Percentiles rank a stretch among this genome's conserved stretches.
Conservation (phyloP, 2,888 invertebrate genomes). For the Lithophane leautieri region DNA sequence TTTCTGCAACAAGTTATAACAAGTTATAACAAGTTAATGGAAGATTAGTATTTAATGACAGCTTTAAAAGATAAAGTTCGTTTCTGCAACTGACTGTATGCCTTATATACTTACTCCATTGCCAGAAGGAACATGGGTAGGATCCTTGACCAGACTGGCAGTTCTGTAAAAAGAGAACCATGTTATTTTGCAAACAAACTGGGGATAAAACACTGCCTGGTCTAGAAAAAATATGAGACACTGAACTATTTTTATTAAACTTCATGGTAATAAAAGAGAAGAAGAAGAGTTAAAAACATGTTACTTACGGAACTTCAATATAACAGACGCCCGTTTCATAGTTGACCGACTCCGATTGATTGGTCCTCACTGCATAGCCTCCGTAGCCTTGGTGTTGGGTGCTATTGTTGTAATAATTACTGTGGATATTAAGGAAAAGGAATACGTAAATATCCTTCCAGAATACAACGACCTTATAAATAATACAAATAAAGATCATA, state of each 20-base stretch:
- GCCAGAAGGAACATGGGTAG: constrained; percentile 87
- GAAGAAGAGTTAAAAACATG: not conserved
- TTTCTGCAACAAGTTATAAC: no score
- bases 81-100: no score
- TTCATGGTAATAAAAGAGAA: no score
- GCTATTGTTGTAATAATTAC: constrained; percentile 57
- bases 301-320: constrained; percentile 92
- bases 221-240: constrained; percentile 55
- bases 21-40: no score
- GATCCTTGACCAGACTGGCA: constrained; percentile 86
- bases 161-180: constrained; percentile 80
- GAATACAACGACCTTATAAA: not conserved
- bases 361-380: constrained; percentile 29
- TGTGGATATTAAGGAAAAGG: not conserved
- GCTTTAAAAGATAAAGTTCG: no score
- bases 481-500: not conserved
- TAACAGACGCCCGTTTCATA: constrained; percentile 90
- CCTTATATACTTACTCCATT: constrained; percentile 88
- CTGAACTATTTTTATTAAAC: no score
- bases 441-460: not conserved
- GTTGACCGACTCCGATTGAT: constrained; percentile 49
- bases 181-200: not conserved
- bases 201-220: not conserved
- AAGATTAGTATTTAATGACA: no score
- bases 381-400: constrained; percentile 58